Evolutionary conservation across 1,140 invertebrate genomes (phyloP).

Genomic region (Drosophila orena): DNA sequence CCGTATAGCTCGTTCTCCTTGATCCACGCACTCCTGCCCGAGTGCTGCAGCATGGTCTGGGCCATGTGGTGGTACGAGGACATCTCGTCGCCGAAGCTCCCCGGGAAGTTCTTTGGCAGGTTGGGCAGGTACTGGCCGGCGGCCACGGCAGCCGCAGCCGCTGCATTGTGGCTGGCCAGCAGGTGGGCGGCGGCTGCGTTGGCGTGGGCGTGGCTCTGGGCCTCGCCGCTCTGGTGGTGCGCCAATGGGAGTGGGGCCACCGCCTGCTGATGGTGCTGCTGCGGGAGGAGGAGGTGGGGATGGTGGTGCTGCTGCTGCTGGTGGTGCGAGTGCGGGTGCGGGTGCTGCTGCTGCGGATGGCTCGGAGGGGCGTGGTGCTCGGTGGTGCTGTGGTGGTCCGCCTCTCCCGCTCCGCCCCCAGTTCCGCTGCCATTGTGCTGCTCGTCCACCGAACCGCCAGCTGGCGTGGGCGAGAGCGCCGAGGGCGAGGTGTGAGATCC

Average conservation of each 20-base stretch:
- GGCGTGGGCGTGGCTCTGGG: slow-evolving; percentile 65
- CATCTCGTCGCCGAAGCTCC: slow-evolving; percentile 77
- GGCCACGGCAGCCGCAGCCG: slow-evolving; percentile 72
- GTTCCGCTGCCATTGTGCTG: slow-evolving; percentile 26
- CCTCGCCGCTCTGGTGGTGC: slow-evolving; percentile 45
- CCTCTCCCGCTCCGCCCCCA: slow-evolving; percentile 2
- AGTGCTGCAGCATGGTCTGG: slow-evolving; percentile 79
- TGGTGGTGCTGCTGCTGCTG: slow-evolving; percentile 48
- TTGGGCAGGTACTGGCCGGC: slow-evolving; percentile 75
- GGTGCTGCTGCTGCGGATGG: slow-evolving; percentile 44
- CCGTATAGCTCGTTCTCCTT: slow-evolving; percentile 83
- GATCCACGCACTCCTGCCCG: slow-evolving; percentile 77
- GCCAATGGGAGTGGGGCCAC: slow-evolving; percentile 29
- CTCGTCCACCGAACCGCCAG: slow-evolving; percentile 26
- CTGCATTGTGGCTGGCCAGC: slow-evolving; percentile 78
- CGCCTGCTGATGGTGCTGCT: slow-evolving; percentile 38
- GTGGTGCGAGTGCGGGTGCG: slow-evolving; percentile 20
- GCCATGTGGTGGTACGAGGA: slow-evolving; percentile 82
- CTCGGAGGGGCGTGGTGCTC: slow-evolving; percentile 54
- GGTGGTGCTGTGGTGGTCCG: slow-evolving; percentile 54
- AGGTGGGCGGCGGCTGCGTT: slow-evolving; percentile 71
- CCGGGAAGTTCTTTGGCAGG: slow-evolving; percentile 77
- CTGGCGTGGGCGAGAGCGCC: slow-evolving; percentile 58
- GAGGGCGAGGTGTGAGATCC: slow-evolving; percentile 38
- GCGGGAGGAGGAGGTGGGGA: slow-evolving; percentile 1